These are phyloP conservation scores for Tribolium castaneum DNA, from an alignment of 1,140 invertebrate genomes.

Conservation along the genomic window DNA sequence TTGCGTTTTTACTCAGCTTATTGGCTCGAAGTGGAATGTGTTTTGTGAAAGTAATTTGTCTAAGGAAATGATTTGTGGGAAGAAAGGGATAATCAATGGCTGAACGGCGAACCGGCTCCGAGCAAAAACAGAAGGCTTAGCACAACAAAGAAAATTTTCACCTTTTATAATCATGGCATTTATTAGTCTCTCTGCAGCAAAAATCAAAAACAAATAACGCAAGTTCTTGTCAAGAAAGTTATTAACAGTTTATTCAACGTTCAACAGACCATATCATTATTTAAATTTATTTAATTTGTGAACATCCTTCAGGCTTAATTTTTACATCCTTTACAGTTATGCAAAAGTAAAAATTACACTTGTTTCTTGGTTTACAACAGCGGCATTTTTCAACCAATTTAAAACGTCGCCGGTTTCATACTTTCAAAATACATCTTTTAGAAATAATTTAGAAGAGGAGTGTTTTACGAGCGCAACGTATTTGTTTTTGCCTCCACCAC, in stretches of 20 bases:
- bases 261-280: background rate
- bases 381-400: background rate
- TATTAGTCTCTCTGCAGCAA: background rate
- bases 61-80: slow-evolving; percentile 4
- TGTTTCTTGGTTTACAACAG: background rate
- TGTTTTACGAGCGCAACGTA: background rate
- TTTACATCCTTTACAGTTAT: background rate
- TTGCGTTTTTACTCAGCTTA: slow-evolving; percentile 27
- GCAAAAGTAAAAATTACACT: background rate
- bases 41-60: slow-evolving; percentile 29
- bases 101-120: background rate
- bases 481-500: background rate
- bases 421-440: background rate
- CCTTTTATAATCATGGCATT: background rate
- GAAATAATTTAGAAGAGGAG: background rate
- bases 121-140: background rate
- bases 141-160: background rate
- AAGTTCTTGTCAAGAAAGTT: too few species aligned
- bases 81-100: slow-evolving; percentile 7
- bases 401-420: background rate
- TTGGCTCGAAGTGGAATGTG: slow-evolving; percentile 16
- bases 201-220: too few species aligned
- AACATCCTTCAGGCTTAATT: background rate
- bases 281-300: background rate
- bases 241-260: too few species aligned